Base-by-base conservation (phyloP, 2,113 vertebrate genomes). In the Archilochus colubris region DNA sequence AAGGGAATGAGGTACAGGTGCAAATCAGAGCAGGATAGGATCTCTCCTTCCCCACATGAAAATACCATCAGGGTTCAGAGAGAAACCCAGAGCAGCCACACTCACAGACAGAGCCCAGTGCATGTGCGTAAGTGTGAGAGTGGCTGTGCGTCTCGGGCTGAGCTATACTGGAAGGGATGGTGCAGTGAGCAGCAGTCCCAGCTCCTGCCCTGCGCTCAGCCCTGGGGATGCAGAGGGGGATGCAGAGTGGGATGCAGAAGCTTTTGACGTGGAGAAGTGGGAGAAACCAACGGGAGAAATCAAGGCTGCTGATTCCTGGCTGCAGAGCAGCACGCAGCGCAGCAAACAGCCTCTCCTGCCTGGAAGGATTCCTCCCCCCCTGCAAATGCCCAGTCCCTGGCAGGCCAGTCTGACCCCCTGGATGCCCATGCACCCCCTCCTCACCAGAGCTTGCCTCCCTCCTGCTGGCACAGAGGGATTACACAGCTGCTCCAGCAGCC, bases 11-110 rank as follows among this genome's bases (percentile, higher is more conserved):
- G 23, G 64, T 72, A 68, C 16, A 0, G 3, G 64, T 3, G 5
- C 15, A 2, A 54, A 27, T 30, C 0, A 0, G 36, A 44, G 59
- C 0, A 0, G 58, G 57, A 4, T 63, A 13, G 82, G 82, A 90
- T 30, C 54, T 46, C 48, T 31, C 31, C 48, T 20, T 24, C 15
- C 6, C 43, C 6, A 0, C 0, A 0, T 23, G 53, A 48, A 22
- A 46, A 59, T 0, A 0, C 8, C 58, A 36, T 58, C 0, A 1
- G 40, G 27, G 19, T 4, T 28, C 80, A 6, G 36, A 23, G 62
- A 27, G 6, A 51, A 62, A 24, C 24, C 5, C 1, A 3, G 66
- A 21, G 57, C 13, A 7, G 57, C 62, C 63, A 20, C 74, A 23
- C 0, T 0, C 16, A 7, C 24, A 19, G 10, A 21, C 20, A 1